These are phyloP conservation scores for Apotomis capreana DNA, from an alignment of 2,888 invertebrate genomes.

Conservation along the genomic window DNA sequence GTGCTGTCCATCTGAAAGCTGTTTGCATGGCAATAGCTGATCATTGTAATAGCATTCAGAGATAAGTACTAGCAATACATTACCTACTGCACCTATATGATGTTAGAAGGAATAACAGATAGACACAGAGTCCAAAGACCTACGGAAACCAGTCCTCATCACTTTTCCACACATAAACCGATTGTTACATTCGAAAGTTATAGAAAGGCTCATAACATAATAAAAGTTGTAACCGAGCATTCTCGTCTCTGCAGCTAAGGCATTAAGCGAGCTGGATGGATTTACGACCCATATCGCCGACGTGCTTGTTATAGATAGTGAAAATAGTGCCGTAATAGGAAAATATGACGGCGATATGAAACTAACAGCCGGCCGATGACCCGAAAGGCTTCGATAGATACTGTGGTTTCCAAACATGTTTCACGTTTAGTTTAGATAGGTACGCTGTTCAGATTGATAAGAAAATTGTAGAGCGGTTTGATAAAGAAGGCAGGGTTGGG, in stretches of 20 bases:
- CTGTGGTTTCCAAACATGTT: background rate
- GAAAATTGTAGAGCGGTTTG: too few species aligned
- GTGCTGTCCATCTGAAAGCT: too few species aligned
- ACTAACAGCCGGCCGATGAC: slow-evolving; percentile 8
- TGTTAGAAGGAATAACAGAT: background rate
- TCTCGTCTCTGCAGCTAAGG: background rate
- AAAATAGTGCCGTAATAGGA: slow-evolving; percentile 24
- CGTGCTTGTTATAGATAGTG: slow-evolving; percentile 28
- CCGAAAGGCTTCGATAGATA: slow-evolving; percentile 1
- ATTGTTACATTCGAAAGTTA: slow-evolving; percentile 28
- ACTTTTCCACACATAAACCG: slow-evolving; percentile 29
- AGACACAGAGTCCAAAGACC: slow-evolving; percentile 7
- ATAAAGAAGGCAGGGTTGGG: too few species aligned
- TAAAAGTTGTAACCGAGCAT: background rate
- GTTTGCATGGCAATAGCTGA: too few species aligned
- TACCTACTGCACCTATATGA: background rate
- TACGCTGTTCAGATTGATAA: too few species aligned
- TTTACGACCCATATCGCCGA: slow-evolving; percentile 8
- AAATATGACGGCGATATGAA: slow-evolving; percentile 15
- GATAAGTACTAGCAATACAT: too few species aligned
- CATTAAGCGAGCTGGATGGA: background rate
- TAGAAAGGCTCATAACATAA: background rate
- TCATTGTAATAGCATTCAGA: too few species aligned
- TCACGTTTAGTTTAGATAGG: background rate
- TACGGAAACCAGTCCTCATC: slow-evolving; percentile 13